Evolutionary conservation across 2,113 vertebrate species (phyloP), one percentile per base, ranked within the genome.

Genomic region (Nibea albiflora): DNA sequence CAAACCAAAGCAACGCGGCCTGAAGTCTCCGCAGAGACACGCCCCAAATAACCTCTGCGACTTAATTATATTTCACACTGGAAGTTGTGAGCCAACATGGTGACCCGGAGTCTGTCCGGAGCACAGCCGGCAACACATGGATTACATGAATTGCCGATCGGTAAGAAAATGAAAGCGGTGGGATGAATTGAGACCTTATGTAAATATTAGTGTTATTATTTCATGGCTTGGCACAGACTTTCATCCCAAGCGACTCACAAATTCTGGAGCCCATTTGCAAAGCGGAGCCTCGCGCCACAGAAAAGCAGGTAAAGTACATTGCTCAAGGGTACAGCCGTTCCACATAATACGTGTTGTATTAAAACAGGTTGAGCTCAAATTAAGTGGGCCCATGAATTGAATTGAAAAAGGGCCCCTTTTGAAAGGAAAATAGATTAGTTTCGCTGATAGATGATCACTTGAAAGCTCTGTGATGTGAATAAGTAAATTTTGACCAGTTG

Each of bases 191-290:
- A 86, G 68, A 83, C 79, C 82, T 83, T 90, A 86, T 84, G 83
- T 92, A 92, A 94, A 94, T 93, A 95, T 95, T 94, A 84, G 84
- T 85, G 86, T 90, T 92, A 92, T 86, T 92, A 90, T 92, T 94
- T 83, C 80, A 90, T 85, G 80, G 83, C 71, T 92, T 87, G 74
- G 90, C 87, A 81, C 64, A 79, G 85, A 65, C 86, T 88, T 91
- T 91, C 80, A 91, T 94, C 87, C 90, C 90, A 80, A 88, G 90
- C 89, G 92, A 90, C 86, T 89, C 80, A 62, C 78, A 91, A 84
- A 89, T 85, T 89, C 84, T 90, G 86, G 76, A 91, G 72, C 85
- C 89, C 84, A 89, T 93, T 91, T 92, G 82, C 84, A 81, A 76
- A 86, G 80, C 85, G 57, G 70, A 86, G 88, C 77, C 78, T 85